A percentile compares a stretch with the other conserved stretches of the same genome.
These are phyloP conservation scores for Dreissena rostriformis DNA, from an alignment of 1,140 invertebrate genomes.

Conservation along the genomic window DNA sequence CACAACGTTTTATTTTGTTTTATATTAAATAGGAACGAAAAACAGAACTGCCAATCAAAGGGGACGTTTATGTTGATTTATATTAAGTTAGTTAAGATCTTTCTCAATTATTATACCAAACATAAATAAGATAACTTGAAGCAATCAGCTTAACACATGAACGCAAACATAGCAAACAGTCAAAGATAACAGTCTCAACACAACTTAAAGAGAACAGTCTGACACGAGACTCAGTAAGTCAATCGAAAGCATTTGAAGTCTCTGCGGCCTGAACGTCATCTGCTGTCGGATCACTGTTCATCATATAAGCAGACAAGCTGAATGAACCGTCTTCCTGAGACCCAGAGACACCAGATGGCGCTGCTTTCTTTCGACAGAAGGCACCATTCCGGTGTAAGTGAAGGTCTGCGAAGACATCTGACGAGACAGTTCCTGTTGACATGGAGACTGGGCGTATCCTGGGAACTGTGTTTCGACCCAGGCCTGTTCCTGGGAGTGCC, in stretches of 20 bases:
- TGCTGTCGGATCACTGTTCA: conserved; percentile 2
- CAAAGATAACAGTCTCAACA: not conserved
- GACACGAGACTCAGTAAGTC: not conserved
- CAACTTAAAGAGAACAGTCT: not conserved
- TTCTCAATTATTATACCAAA: too few relatives aligned
- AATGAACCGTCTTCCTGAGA: conserved; percentile 1
- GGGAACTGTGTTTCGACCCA: conserved; percentile 3
- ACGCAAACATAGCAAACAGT: not conserved
- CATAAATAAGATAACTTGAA: not conserved
- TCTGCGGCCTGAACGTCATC: not conserved
- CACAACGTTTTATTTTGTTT: too few relatives aligned
- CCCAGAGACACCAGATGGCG: not conserved
- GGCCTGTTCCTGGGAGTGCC: not conserved
- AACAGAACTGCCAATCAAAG: too few relatives aligned
- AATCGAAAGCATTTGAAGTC: not conserved
- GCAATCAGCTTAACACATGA: not conserved
- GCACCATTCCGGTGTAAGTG: not conserved
- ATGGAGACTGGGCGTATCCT: not conserved
- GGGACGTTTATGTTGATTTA: too few relatives aligned
- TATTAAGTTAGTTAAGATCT: too few relatives aligned
- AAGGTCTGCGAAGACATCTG: not conserved
- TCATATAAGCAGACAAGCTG: not conserved
- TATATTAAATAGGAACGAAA: too few relatives aligned
- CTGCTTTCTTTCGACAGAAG: conserved; percentile 1
- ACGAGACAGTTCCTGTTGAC: not conserved